Evolutionary conservation across 2,113 vertebrate genomes (phyloP), one percentile per base, ranked within the genome.

Genomic region (Suncus etruscus): DNA sequence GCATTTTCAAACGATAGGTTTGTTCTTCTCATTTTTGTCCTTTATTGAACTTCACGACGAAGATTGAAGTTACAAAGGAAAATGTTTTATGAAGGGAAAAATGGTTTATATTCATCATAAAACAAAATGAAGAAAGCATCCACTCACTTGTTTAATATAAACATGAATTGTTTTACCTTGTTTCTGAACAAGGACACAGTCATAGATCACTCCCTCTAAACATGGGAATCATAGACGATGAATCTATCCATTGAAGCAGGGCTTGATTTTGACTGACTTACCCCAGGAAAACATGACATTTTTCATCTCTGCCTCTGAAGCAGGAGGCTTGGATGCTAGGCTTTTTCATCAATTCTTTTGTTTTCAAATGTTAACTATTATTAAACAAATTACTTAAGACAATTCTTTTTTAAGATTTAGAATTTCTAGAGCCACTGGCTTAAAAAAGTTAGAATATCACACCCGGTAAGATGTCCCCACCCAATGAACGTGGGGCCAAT

Each of bases 81-180:
- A 94, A 82, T 18, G 8, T 82, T 58, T 84, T 76, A 69, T 31
- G 18, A 86, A 87, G 32, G 10, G 10, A 39, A 45, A 65, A 83
- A 85, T 76, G 24, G 82, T 68, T 73, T 91, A 65, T 84, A 90
- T 88, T 32, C n/a, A 70, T 91, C 75, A 76, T 58, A 92, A 92
- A 91, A 87, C 70, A 45, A 45, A 87, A 83, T 48, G 39, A 89
- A 91, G 76, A 70, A 65, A 89, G 27, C 31, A 68, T 76, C 47
- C n/a, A 20, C 65, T 76, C 48, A 27, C 50, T 25, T 84, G 48
- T 86, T 92, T 86, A 65, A 18, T 11, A 45, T 22, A 39, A 84
- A 82, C 47, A 65, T 50, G 80, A 82, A 54, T 87, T 16, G 0
- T 50, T 82, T 77, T 25, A 51, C 48, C 87, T 87, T 78, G n/a